A percentile compares a stretch with the other conserved stretches of the same genome.
phyloP scores from a whole-genome alignment of 2,888 invertebrate species.

The Argyresthia albistria region DNA sequence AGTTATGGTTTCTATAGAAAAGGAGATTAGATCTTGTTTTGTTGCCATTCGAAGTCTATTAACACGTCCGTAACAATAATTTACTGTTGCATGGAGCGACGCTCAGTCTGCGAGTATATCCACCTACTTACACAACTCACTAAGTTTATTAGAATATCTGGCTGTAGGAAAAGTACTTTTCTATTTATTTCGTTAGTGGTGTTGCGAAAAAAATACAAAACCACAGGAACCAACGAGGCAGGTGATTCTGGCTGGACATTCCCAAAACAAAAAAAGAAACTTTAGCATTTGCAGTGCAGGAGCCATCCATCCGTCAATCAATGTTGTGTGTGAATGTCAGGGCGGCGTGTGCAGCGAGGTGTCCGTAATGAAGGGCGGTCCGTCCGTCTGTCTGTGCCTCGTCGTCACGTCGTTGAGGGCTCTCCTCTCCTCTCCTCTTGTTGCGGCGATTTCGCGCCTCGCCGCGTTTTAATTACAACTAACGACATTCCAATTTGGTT shows the following conservation, averaged over 20 bases:
- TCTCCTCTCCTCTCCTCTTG: neutral
- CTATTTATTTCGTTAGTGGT: too few relatives aligned
- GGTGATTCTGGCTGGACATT: too few relatives aligned
- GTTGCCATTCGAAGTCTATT: conserved; percentile 13
- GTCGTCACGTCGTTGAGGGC: neutral
- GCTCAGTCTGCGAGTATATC: neutral
- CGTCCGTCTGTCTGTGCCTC: neutral
- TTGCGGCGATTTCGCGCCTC: conserved; percentile 17
- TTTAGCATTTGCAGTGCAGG: too few relatives aligned
- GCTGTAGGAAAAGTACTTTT: too few relatives aligned
- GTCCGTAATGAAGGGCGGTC: neutral
- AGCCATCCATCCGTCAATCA: too few relatives aligned
- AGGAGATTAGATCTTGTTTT: conserved; percentile 9
- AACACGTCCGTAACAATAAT: conserved; percentile 12
- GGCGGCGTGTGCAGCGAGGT: neutral
- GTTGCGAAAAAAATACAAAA: too few relatives aligned
- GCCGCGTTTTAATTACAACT: conserved; percentile 31
- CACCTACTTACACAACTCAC: too few relatives aligned
- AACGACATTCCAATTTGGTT: conserved; percentile 9
- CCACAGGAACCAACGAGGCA: too few relatives aligned
- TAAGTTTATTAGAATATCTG: too few relatives aligned
- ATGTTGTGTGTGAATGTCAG: too few relatives aligned
- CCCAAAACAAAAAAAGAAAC: too few relatives aligned
- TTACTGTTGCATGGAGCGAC: neutral
- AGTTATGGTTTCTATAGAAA: conserved; percentile 15